Conservation (phyloP, 2,888 invertebrate genomes). For the Polietes domitor region DNA sequence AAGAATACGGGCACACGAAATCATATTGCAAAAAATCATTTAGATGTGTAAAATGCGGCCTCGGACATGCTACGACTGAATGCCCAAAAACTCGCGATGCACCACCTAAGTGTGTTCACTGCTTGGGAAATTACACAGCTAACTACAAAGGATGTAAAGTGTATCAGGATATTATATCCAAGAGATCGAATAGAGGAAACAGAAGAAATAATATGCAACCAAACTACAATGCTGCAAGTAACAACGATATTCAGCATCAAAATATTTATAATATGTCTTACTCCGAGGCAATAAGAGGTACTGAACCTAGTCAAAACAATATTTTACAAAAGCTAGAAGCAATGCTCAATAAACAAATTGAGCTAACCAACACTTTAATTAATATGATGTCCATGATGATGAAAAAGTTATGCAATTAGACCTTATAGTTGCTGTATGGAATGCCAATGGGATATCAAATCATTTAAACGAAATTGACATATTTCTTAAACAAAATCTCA, state of each 20-base stretch:
- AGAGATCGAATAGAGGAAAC: constrained; percentile 1
- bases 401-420: constrained; percentile 55
- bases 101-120: background rate
- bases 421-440: constrained; percentile 51
- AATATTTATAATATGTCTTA: no score
- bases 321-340: constrained; percentile 35
- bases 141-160: background rate
- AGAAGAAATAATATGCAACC: no score
- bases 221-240: no score
- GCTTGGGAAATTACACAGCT: constrained; percentile 21
- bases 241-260: no score
- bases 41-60: background rate
- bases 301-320: constrained; percentile 12
- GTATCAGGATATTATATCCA: background rate
- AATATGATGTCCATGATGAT: constrained; percentile 51
- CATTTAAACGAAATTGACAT: no score
- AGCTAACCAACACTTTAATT: constrained; percentile 44
- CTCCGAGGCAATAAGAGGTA: no score
- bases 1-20: background rate
- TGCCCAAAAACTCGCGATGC: background rate
- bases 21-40: background rate
- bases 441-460: constrained; percentile 46
- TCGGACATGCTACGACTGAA: background rate
- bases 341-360: constrained; percentile 39
- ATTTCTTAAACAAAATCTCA: background rate